A percentile compares a stretch with the other conserved stretches of the same genome.
Conservation (phyloP, 2,113 vertebrate species). For the Oceanodroma tethys region DNA sequence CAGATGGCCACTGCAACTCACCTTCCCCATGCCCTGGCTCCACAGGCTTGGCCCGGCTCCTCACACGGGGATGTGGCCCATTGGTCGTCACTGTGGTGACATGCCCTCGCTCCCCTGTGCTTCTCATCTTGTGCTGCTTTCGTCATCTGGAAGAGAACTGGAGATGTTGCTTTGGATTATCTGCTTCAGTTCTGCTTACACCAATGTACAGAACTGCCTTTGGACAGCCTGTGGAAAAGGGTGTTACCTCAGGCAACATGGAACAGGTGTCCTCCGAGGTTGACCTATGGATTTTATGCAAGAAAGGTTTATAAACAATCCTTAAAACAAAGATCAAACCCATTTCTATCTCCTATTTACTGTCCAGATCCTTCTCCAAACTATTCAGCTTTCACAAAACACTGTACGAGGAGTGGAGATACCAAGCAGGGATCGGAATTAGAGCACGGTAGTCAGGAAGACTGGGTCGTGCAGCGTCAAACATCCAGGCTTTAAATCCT, state of each 20-base stretch:
- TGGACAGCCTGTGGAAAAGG: neutral
- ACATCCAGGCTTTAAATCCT: neutral
- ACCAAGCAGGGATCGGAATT: neutral
- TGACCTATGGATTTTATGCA: neutral
- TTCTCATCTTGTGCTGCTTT: neutral
- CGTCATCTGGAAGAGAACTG: neutral
- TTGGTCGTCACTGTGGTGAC: neutral
- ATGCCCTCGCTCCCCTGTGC: no score
- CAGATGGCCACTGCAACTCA: no score
- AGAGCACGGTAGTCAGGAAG: neutral
- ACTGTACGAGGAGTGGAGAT: neutral
- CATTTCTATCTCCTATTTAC: neutral
- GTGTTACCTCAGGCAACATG: neutral
- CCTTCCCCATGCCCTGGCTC: neutral
- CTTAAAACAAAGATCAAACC: neutral
- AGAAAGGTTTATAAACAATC: neutral
- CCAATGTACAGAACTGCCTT: neutral
- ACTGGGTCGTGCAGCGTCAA: neutral
- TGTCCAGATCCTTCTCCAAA: neutral
- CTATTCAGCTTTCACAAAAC: neutral
- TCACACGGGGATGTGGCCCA: accelerated
- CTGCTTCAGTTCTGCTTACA: neutral
- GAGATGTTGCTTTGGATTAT: neutral
- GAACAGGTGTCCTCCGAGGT: neutral
- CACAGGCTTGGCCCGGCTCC: neutral